Base-by-base conservation (phyloP, 2,888 invertebrate genomes). In the Amorpha juglandis region DNA sequence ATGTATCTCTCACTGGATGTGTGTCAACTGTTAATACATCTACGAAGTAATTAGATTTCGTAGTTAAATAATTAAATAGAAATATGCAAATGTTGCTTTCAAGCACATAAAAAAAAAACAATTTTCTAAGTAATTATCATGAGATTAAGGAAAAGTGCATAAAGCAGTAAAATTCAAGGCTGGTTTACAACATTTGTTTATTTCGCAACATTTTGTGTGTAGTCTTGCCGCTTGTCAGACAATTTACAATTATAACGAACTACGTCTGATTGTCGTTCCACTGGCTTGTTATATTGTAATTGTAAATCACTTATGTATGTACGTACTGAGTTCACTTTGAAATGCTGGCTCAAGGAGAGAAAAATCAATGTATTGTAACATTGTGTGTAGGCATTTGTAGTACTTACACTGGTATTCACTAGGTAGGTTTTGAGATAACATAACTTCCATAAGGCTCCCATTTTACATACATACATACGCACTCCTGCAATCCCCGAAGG, bases 141-240 rank as follows among this genome's bases (percentile, higher is more conserved):
- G 42, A 14, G 14, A 1, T 58, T 42, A 19, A 19, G 12, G 58
- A 58, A 58, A 42, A 58, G 42, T 58, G 58, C 58, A 51, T 19
- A 19, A 27, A 48, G 8, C 51, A 63, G 35, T 51, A 19, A 38
- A 63, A 63, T 19, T 63, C 51, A 63, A 63, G 63, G 63, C 38
- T 14, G 8, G 35, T 51, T 50, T 51, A 63, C 48, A 50, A 33
- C 63, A 63, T 50, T 35, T 50, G 33, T 27, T 6, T 48, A 51
- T 63, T 63, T 48, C 63, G 63, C 38, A 63, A 63, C 19, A 51
- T 51, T 63, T 35, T 50, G 50, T 63, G 51, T 63, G 35, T 63
- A 50, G 19, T 50, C 50, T 50, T 19, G 33, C 19, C 21, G 51
- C 50, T 50, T 19, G 33, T 12, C 21, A 63, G 63, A 51, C 51